A percentile compares a stretch with the other conserved stretches of the same genome.
Conservation (phyloP, 2,888 invertebrate species). For the Itoplectis maculator region DNA sequence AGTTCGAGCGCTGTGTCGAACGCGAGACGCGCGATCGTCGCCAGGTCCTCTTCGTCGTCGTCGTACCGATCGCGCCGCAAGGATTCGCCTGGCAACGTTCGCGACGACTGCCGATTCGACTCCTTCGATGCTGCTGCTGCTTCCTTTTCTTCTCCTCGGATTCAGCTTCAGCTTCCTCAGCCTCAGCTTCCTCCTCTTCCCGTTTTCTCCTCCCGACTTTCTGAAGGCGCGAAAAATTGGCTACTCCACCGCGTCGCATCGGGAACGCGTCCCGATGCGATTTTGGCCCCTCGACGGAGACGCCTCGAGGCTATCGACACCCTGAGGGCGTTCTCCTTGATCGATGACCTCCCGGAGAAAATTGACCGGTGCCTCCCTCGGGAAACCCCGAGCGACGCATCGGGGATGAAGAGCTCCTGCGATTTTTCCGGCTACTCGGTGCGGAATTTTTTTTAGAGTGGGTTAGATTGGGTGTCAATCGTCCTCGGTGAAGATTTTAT, state of each 20-base stretch:
- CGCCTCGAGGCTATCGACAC: neutral
- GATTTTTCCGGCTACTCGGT: too few relatives aligned
- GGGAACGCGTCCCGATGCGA: conserved; percentile 62
- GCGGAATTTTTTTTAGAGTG: conserved; percentile 16
- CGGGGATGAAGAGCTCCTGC: neutral
- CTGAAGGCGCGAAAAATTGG: conserved; percentile 64
- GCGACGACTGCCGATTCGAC: conserved; percentile 26
- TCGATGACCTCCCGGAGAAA: conserved; percentile 5
- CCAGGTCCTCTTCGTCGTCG: too few relatives aligned
- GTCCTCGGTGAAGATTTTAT: conserved; percentile 2
- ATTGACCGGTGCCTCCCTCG: neutral
- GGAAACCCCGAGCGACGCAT: conserved; percentile 9
- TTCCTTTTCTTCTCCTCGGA: conserved; percentile 55
- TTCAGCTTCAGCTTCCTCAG: conserved; percentile 19
- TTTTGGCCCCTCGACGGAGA: neutral
- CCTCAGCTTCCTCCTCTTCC: conserved; percentile 15
- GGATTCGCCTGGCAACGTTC: conserved; percentile 55
- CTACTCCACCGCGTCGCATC: conserved; percentile 62
- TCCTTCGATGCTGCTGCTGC: conserved; percentile 36
- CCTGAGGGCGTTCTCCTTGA: neutral
- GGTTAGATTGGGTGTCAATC: too few relatives aligned
- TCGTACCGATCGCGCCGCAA: conserved; percentile 65
- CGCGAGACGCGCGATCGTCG: conserved; percentile 38
- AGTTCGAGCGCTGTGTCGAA: conserved; percentile 22
- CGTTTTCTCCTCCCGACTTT: conserved; percentile 58